Base-by-base conservation (phyloP, 1,140 invertebrate species). In the Portunus trituberculatus region DNA sequence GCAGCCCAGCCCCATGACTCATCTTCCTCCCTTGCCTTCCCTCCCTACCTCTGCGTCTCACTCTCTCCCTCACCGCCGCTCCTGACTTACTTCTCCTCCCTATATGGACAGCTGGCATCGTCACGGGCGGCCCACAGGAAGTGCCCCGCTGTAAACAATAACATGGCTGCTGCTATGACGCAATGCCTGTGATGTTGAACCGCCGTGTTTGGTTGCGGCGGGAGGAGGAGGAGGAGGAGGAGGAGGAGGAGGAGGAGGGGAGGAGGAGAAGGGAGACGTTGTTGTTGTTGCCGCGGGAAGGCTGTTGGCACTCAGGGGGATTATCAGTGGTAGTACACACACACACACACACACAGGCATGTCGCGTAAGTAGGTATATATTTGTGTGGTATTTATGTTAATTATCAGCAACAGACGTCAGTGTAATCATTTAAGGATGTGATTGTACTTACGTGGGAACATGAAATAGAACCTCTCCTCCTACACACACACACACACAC, bases 91-190 rank as follows among this genome's bases (percentile, higher is more conserved):
- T 59, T 20, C 52, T 59, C 52, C 52, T 76, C 67, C 67, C 67
- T 76, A 76, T 76, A 76, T 76, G 25, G 67, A 12, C 67, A 76
- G 67, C 67, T 76, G 67, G 67, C 67, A 76, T 76, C 67, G 25
- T n/a, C 20, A n/a, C 67, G 67, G 67, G 25, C 52, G 67, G 67
- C 67, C n/a, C 20, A 76, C 67, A 76, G 67, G 67, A 76, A 76
- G 67, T 76, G 67, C 67, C 67, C 67, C 20, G 67, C 67, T 76
- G 67, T 76, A 76, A 76, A 76, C 67, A 76, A 76, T 76, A 76
- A 76, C 67, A 76, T 25, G n/a, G 20, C 52, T 12, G 20, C 52
- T 1, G 20, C n/a, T 76, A 76, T 76, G 67, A 76, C 67, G 67
- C 67, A 76, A 76, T n/a, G 25, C 67, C 67, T 76, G 67, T n/a